These are phyloP conservation scores for Anagrus nilaparvatae DNA, from an alignment of 1,140 invertebrate species.

Conservation along the genomic window DNA sequence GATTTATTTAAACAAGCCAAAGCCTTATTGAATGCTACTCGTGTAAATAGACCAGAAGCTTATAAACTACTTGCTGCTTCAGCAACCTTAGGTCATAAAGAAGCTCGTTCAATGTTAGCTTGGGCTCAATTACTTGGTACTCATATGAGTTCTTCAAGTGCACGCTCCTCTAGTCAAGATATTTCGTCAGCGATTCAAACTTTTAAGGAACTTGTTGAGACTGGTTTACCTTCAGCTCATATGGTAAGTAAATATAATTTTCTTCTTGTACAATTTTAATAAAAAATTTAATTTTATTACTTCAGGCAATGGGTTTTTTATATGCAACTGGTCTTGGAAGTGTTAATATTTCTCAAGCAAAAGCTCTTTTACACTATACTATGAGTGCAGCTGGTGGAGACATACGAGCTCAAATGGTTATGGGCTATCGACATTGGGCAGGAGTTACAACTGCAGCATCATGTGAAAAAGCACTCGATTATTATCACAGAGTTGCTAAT, in stretches of 20 bases:
- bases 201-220: constrained; percentile 65
- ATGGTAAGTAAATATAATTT: constrained; percentile 49
- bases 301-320: constrained; percentile 77
- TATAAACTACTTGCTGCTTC: constrained; percentile 62
- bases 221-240: constrained; percentile 80
- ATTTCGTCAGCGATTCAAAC: constrained; percentile 62
- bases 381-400: constrained; percentile 83
- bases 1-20: constrained; percentile 56
- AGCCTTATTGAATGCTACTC: constrained; percentile 53
- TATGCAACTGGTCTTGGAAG: constrained; percentile 74
- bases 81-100: constrained; percentile 65
- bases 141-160: constrained; percentile 38
- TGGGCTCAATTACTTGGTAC: constrained; percentile 81
- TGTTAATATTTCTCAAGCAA: constrained; percentile 77
- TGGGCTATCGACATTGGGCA: constrained; percentile 84
- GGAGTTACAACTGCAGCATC: constrained; percentile 77
- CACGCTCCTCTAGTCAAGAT: constrained; percentile 54
- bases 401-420: constrained; percentile 86
- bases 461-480: constrained; percentile 82
- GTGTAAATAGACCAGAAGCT: constrained; percentile 53
- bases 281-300: constrained; percentile 16
- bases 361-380: constrained; percentile 85
- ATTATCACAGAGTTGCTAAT: constrained; percentile 82
- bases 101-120: constrained; percentile 72
- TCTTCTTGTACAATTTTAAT: constrained; percentile 3